These are phyloP conservation scores for Acipenser transmontanus DNA, from an alignment of 2,797 vertebrate genomes.

Conservation along the genomic window DNA sequence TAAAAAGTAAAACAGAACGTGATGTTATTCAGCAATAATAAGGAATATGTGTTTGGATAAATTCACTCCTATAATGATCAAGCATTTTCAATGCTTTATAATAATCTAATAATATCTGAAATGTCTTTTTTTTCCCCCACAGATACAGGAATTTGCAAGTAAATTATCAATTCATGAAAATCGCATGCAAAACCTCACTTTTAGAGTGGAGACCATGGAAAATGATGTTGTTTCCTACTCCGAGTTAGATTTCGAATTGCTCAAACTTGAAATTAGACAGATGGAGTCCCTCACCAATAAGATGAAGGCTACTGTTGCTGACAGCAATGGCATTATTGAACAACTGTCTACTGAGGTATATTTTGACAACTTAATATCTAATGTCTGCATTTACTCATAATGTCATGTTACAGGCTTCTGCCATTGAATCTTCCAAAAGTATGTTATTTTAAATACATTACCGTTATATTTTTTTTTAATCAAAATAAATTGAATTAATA, in stretches of 20 bases:
- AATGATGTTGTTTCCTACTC: neutral
- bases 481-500: too few species aligned
- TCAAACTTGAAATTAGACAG: conserved; percentile 1
- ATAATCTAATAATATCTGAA: too few species aligned
- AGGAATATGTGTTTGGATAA: too few species aligned
- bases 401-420: too few species aligned
- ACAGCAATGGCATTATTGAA: neutral
- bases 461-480: too few species aligned
- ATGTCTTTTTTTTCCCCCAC: neutral
- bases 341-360: neutral
- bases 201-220: neutral
- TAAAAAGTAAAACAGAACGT: too few species aligned
- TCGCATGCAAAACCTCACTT: neutral
- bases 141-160: neutral
- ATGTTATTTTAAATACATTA: too few species aligned
- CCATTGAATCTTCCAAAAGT: too few species aligned
- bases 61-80: too few species aligned
- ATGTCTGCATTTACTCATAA: too few species aligned
- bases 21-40: too few species aligned
- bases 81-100: too few species aligned
- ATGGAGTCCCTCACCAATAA: neutral
- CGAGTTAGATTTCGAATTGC: neutral
- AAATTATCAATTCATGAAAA: neutral
- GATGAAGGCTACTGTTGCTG: neutral
- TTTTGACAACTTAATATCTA: neutral